Percentiles rank a stretch among this genome's conserved stretches.
Evolutionary conservation across 2,113 vertebrate genomes (phyloP).

Genomic region (Malaclemys terrapin): DNA sequence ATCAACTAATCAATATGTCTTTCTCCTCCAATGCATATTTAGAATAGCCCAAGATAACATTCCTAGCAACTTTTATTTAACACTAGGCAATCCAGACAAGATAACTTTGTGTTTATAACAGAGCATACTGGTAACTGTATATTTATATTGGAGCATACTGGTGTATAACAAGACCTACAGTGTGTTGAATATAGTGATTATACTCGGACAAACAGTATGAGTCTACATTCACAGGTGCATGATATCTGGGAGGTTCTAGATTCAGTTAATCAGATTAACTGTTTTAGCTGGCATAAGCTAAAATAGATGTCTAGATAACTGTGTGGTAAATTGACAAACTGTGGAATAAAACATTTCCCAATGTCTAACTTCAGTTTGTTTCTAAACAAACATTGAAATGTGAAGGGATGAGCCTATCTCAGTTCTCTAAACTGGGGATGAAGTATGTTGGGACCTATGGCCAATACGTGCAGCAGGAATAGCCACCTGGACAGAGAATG

Average conservation of each 20-base stretch:
- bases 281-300: background rate
- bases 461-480: background rate
- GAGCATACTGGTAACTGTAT: background rate
- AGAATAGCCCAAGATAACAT: background rate
- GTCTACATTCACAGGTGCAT: background rate
- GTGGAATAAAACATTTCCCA: background rate
- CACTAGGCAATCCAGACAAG: background rate
- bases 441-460: background rate
- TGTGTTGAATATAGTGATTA: background rate
- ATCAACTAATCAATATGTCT: background rate
- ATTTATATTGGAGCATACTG: background rate
- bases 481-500: background rate
- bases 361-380: background rate
- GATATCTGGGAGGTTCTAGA: background rate
- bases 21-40: background rate
- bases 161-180: background rate
- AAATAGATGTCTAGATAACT: background rate
- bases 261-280: background rate
- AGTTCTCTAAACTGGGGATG: background rate
- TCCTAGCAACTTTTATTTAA: background rate
- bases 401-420: background rate
- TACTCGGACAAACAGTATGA: background rate
- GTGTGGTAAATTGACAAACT: background rate
- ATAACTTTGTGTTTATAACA: slow-evolving; percentile 26
- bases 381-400: background rate